Evolutionary conservation across 2,113 vertebrate species (phyloP).

Genomic region (Odontesthes bonariensis): DNA sequence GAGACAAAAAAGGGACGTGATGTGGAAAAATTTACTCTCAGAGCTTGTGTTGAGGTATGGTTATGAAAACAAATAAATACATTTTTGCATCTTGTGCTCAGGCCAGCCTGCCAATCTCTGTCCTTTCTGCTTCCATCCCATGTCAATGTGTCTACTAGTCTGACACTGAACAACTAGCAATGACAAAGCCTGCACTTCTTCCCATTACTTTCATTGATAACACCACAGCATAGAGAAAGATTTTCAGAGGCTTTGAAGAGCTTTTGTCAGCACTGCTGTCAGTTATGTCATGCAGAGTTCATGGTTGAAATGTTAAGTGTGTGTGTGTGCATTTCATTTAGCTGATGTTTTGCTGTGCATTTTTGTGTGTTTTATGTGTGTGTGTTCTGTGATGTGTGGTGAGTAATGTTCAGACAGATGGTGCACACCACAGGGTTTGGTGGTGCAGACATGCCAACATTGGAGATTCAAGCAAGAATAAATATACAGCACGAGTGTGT

Average conservation of each 20-base stretch:
- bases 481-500: constrained; percentile 34
- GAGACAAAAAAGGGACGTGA: background rate
- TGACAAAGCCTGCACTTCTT: constrained; percentile 9
- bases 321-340: constrained; percentile 7
- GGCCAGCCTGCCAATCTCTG: background rate
- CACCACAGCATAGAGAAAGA: background rate
- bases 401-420: constrained; percentile 70
- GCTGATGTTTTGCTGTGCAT: background rate
- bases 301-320: constrained; percentile 8
- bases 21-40: background rate
- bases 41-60: background rate
- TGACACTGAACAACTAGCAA: constrained; percentile 1
- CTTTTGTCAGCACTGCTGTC: constrained; percentile 18
- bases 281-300: constrained; percentile 11
- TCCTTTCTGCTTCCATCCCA: background rate
- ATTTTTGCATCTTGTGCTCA: background rate
- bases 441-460: constrained; percentile 48
- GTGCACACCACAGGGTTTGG: constrained; percentile 60
- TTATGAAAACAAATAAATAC: constrained; percentile 19
- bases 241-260: constrained; percentile 15
- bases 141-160: constrained; percentile 31
- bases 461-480: constrained; percentile 36
- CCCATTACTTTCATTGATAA: constrained; percentile 15
- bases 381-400: constrained; percentile 39
- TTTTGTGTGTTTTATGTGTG: background rate